A percentile compares a stretch with the other conserved stretches of the same genome.
phyloP scores from a whole-genome alignment of 1,140 invertebrate species.

The Neodiprion virginianus region DNA sequence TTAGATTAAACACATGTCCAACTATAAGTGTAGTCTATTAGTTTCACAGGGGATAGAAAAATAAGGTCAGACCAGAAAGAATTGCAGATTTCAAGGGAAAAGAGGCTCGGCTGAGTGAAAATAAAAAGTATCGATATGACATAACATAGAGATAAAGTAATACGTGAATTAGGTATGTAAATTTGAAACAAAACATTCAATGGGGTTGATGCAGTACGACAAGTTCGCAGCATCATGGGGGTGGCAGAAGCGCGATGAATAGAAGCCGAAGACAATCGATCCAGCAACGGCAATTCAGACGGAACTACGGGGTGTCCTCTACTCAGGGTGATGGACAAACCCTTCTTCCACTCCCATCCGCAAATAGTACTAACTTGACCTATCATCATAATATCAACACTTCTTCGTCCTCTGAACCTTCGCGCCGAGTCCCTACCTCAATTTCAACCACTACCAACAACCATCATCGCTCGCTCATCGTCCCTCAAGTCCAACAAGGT shows the following conservation, averaged over 20 bases:
- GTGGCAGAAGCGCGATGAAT: constrained; percentile 39
- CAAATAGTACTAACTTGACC: constrained; percentile 23
- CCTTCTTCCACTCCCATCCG: constrained; percentile 40
- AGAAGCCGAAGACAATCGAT: constrained; percentile 47
- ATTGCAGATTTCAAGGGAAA: background rate
- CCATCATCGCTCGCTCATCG: constrained; percentile 47
- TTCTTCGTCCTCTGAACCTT: constrained; percentile 48
- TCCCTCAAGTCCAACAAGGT: constrained; percentile 47
- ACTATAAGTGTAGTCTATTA: too few species aligned
- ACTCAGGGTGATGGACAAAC: constrained; percentile 56
- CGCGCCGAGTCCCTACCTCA: constrained; percentile 49
- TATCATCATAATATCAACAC: constrained; percentile 47
- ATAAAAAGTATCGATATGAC: background rate
- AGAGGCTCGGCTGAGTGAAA: constrained; percentile 1
- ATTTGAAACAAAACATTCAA: constrained; percentile 31
- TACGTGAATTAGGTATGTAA: constrained; percentile 12
- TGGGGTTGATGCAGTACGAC: constrained; percentile 52
- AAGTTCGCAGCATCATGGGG: constrained; percentile 43
- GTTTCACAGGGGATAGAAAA: too few species aligned
- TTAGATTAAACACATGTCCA: too few species aligned
- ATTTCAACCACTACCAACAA: constrained; percentile 47
- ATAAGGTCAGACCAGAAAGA: background rate
- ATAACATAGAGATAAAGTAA: constrained; percentile 18
- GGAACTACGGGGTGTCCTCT: constrained; percentile 54
- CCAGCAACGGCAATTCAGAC: constrained; percentile 53